Evolutionary conservation across 2,888 invertebrate genomes (phyloP), one percentile per base, ranked within the genome.

Genomic region (Hirtodrosophila confusa): DNA sequence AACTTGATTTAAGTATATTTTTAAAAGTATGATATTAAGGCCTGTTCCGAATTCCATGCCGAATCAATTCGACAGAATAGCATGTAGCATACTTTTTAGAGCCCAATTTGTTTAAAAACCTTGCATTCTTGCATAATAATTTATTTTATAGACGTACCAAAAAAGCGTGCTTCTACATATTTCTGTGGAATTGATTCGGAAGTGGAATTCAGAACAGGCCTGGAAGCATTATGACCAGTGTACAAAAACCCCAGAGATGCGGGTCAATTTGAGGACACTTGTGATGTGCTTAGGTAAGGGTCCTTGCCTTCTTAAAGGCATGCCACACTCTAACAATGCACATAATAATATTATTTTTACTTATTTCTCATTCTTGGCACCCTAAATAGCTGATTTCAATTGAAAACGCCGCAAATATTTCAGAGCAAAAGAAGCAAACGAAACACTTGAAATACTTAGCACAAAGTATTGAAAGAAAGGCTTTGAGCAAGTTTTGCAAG

Each of bases 371-470:
- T 29, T 54, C 29, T 29, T 29, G 29, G 33, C 50, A 43, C 35
- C 36, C 40, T 43, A 55, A 85, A 75, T 58, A 56, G 41, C 66
- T 62, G 56, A 44, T 63, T 69, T 60, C 69, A 74, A 78, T 74
- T 74, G 69, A 61, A 57, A 49, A 35, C 41, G 36, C 51, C 40
- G 49, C 50, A 65, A 69, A 64, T 63, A 73, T 68, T 74, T 70
- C 48, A 58, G 33, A 47, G 49, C 48, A 60, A 37, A 39, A 62
- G 45, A 6, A 10, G 40, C 24, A 47, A 62, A 57, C 35, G 24
- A 80, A 65, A 75, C 85, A 67, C 69, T 84, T 67, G 60, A 69
- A 82, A 78, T 78, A 61, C 67, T 80, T 74, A 58, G 43, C 43
- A 60, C 41, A 51, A 69, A 53, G 53, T 66, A 65, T 65, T 62